These are phyloP conservation scores for Habropoda laboriosa DNA, from an alignment of 1,140 invertebrate species.

Conservation along the genomic window DNA sequence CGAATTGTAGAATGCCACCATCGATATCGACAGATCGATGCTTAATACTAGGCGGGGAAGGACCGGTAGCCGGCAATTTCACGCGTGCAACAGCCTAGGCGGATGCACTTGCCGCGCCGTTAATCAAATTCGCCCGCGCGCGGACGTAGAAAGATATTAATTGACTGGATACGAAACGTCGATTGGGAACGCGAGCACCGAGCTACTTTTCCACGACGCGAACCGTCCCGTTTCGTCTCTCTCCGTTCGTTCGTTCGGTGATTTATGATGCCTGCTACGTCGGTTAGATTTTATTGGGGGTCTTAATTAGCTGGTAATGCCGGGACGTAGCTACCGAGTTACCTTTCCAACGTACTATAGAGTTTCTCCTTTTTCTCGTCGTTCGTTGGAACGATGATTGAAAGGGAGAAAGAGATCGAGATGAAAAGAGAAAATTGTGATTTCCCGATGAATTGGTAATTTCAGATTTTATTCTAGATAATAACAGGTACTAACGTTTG, in stretches of 20 bases:
- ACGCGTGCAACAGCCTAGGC: not conserved
- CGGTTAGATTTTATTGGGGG: constrained; percentile 33
- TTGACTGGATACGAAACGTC: constrained; percentile 16
- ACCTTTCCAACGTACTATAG: not conserved
- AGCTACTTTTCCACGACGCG: constrained; percentile 21
- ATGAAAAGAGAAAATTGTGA: not conserved
- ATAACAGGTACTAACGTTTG: not conserved
- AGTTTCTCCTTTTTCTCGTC: not conserved
- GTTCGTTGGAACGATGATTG: not conserved
- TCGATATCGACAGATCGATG: constrained; percentile 50
- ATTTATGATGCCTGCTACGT: constrained; percentile 18
- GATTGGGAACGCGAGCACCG: not conserved
- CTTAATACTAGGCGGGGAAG: constrained; percentile 35
- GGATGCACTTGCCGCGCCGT: not conserved
- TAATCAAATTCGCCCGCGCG: constrained; percentile 29
- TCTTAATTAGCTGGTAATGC: constrained; percentile 40
- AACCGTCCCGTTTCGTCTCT: no score
- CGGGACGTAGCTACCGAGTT: constrained; percentile 8
- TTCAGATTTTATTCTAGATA: not conserved
- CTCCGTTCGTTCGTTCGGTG: constrained; percentile 4
- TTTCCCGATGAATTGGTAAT: no score
- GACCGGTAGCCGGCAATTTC: constrained; percentile 11
- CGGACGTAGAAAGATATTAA: constrained; percentile 34
- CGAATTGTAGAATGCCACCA: constrained; percentile 18
- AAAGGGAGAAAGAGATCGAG: not conserved